Conservation (phyloP, 2,113 vertebrate species). For the Choloepus hoffmanni region DNA sequence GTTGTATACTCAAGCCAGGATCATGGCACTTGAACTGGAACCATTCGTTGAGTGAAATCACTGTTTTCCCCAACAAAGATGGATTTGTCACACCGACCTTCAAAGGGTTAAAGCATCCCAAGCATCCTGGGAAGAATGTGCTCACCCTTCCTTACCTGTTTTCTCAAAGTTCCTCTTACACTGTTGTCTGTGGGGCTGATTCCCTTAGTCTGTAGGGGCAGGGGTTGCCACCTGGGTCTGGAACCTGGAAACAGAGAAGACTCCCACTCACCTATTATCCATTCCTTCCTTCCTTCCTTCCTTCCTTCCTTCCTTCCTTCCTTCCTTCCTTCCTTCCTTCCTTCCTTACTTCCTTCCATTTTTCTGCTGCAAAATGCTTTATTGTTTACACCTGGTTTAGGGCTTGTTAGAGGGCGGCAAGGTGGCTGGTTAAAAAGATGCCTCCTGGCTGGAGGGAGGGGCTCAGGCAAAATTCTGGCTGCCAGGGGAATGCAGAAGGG, state of each 20-base stretch:
- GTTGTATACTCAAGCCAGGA: no score
- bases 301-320: no score
- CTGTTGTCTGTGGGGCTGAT: accelerated
- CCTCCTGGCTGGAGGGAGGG: no score
- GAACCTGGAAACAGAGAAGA: neutral
- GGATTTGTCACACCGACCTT: neutral
- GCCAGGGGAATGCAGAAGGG: no score
- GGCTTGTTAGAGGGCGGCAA: no score
- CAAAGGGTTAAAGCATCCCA: neutral
- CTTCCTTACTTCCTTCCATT: no score
- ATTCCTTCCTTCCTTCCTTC: no score
- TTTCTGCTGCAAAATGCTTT: no score
- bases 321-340: no score
- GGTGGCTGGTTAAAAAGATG: no score
- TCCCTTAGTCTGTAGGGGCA: neutral
- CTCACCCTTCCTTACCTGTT: neutral
- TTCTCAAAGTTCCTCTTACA: neutral
- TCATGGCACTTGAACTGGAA: neutral
- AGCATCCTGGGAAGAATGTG: neutral
- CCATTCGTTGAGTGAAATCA: neutral
- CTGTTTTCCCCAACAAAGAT: neutral
- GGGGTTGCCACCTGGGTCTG: neutral
- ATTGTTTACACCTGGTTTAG: no score
- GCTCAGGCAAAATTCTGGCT: no score
- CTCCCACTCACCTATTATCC: neutral